phyloP scores from a whole-genome alignment of 2,888 invertebrate genomes.

The Epistrophe eligans region DNA sequence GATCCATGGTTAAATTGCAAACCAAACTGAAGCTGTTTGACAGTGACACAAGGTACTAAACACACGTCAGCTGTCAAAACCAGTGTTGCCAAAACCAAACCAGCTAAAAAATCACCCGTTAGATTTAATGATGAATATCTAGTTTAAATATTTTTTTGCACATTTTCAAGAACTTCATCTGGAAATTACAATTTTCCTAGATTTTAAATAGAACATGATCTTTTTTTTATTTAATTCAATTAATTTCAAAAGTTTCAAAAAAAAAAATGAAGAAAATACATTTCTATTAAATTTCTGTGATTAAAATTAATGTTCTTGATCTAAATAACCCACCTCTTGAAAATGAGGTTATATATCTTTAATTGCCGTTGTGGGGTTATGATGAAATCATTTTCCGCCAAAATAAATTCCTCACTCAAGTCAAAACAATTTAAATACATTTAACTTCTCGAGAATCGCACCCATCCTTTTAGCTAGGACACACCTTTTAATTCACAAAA shows the following conservation, averaged over 20 bases:
- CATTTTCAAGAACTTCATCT: background rate
- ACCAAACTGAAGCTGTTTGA: too few relatives aligned
- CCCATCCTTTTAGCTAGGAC: background rate
- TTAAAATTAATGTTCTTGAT: conserved; percentile 15
- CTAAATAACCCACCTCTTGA: conserved; percentile 22
- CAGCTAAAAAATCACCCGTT: too few relatives aligned
- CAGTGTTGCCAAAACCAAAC: too few relatives aligned
- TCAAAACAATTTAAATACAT: background rate
- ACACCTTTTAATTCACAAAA: background rate
- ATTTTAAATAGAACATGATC: background rate
- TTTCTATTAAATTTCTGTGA: background rate
- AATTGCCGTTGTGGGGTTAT: background rate
- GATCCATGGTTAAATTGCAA: too few relatives aligned
- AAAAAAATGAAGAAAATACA: background rate
- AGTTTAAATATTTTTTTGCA: too few relatives aligned
- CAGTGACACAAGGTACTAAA: too few relatives aligned
- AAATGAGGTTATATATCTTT: background rate
- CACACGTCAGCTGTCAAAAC: too few relatives aligned
- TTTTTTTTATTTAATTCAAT: background rate
- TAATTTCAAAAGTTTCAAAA: background rate
- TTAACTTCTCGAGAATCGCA: background rate
- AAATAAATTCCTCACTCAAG: background rate
- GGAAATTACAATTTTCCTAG: background rate
- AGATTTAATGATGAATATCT: too few relatives aligned
- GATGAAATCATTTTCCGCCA: conserved; percentile 15